These are phyloP conservation scores for Gallinago jamesoni DNA, from an alignment of 2,113 vertebrate genomes.

Conservation along the genomic window DNA sequence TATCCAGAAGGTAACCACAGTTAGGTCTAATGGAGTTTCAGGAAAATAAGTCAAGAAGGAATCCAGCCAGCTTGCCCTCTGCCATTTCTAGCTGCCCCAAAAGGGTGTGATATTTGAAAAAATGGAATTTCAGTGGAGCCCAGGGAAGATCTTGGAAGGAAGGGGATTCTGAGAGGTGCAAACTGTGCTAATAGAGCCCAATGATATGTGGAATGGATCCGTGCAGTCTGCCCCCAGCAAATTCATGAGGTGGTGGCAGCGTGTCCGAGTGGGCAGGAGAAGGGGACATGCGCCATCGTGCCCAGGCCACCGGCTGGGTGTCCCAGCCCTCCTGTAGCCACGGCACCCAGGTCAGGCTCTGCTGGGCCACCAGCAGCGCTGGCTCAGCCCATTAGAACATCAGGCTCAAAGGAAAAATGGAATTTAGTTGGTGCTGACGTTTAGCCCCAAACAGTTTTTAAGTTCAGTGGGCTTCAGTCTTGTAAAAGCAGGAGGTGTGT, in stretches of 20 bases:
- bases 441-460: neutral
- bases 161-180: neutral
- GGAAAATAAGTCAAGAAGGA: neutral
- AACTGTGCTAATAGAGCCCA: fast-evolving
- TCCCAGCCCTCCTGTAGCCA: fast-evolving
- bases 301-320: neutral
- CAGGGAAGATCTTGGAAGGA: neutral
- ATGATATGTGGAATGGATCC: fast-evolving
- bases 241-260: fast-evolving
- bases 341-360: neutral
- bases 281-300: fast-evolving
- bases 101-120: neutral
- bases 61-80: neutral
- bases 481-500: neutral
- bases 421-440: neutral
- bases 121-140: neutral
- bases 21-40: neutral
- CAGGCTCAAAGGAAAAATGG: neutral
- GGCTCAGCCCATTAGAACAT: neutral
- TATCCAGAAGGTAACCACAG: neutral
- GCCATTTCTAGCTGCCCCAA: neutral
- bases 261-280: neutral
- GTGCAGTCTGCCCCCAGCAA: neutral
- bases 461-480: neutral
- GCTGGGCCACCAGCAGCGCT: neutral